Conservation (phyloP, 2,888 invertebrate species). For the Tiliacea citrago region DNA sequence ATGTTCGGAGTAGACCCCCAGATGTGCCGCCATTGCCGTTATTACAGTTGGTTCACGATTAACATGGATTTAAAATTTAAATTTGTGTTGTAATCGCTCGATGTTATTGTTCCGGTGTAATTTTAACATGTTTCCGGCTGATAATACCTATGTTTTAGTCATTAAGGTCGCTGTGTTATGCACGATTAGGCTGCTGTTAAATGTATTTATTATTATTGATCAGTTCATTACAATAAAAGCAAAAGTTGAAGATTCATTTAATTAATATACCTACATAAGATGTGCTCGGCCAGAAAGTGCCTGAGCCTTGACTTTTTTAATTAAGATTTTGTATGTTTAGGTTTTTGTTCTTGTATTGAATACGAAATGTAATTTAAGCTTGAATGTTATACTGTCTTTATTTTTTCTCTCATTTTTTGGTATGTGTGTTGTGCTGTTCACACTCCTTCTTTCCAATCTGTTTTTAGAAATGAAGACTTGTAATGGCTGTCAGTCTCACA, state of each 20-base stretch:
- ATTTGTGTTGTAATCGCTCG: conserved; percentile 29
- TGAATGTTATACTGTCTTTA: no score
- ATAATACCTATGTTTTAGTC: conserved; percentile 32
- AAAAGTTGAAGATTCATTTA: conserved; percentile 1
- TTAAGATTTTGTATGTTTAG: no score
- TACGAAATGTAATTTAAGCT: no score
- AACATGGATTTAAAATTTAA: conserved; percentile 43
- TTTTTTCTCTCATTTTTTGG: no score
- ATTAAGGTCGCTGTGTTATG: conserved; percentile 17
- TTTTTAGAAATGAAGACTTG: no score
- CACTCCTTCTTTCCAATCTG: no score
- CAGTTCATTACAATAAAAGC: background rate
- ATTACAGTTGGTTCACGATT: conserved; percentile 55
- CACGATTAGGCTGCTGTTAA: background rate
- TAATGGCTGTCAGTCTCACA: no score
- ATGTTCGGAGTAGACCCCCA: no score
- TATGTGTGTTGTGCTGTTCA: no score
- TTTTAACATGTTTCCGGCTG: conserved; percentile 52
- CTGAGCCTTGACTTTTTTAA: no score
- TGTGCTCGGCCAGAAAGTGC: no score
- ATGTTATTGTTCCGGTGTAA: conserved; percentile 60
- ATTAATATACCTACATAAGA: background rate
- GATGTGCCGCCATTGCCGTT: conserved; percentile 41
- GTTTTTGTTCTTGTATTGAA: no score
- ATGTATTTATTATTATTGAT: conserved; percentile 11